Evolutionary conservation across 1,140 invertebrate genomes (phyloP).

Genomic region (Ectropis grisescens): DNA sequence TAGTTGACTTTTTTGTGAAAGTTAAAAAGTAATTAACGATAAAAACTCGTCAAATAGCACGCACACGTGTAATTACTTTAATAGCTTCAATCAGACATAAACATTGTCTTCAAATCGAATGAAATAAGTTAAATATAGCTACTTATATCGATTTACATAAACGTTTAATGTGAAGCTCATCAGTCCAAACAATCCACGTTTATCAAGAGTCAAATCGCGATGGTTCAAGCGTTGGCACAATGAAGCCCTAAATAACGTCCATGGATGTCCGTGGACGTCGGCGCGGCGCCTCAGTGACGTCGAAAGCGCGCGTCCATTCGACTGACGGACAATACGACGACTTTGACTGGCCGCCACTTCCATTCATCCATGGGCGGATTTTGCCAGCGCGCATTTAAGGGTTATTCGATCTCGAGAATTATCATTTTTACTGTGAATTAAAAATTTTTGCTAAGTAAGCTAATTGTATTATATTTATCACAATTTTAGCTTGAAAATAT

Average conservation of each 20-base stretch:
- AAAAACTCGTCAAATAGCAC: no score
- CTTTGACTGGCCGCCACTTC: conserved; percentile 34
- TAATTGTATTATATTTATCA: no score
- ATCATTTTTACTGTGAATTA: no score
- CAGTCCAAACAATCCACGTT: conserved; percentile 35
- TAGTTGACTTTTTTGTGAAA: conserved; percentile 16
- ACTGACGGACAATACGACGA: conserved; percentile 50
- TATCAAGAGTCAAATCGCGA: conserved; percentile 49
- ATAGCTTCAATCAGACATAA: no score
- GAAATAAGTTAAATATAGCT: no score
- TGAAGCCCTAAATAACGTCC: conserved; percentile 59
- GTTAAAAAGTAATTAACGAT: no score
- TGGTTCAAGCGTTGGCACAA: conserved; percentile 46
- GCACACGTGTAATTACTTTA: no score
- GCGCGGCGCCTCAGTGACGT: conserved; percentile 48
- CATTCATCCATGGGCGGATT: conserved; percentile 20
- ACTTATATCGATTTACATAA: no score
- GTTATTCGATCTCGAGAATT: conserved; percentile 37
- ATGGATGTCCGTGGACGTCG: no score
- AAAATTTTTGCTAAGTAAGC: no score
- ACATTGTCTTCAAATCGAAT: no score
- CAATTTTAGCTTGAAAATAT: no score
- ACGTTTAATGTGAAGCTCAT: conserved; percentile 36
- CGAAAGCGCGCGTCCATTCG: conserved; percentile 17
- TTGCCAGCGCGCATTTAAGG: conserved; percentile 31